Percentiles rank a stretch among this genome's conserved stretches.
Evolutionary conservation across 2,113 vertebrate species (phyloP).

Genomic region (Illadopsis cleaveri): DNA sequence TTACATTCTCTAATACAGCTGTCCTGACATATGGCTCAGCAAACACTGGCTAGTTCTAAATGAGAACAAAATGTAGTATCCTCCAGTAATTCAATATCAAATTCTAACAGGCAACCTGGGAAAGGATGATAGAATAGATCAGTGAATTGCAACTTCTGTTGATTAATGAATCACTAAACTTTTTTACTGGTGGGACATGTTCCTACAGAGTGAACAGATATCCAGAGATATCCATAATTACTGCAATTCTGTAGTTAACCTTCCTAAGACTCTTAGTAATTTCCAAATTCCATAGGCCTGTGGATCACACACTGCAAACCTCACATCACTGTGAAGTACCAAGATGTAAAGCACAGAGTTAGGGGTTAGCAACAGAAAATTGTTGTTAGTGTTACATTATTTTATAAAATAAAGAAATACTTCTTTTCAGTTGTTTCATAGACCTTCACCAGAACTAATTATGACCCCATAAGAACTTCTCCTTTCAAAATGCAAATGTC

Average conservation of each 20-base stretch:
- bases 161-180: neutral
- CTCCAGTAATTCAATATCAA: neutral
- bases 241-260: neutral
- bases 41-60: neutral
- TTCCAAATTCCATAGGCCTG: neutral
- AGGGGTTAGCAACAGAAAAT: neutral
- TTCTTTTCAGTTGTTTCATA: neutral
- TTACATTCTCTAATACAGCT: neutral
- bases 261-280: neutral
- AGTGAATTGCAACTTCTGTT: neutral
- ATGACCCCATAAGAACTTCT: neutral
- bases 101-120: neutral
- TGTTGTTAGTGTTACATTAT: neutral
- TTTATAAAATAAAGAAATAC: neutral
- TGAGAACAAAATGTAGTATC: neutral
- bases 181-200: neutral
- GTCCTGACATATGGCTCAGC: neutral
- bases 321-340: neutral
- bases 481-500: neutral
- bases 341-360: neutral
- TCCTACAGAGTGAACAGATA: neutral
- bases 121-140: neutral
- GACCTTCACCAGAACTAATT: neutral
- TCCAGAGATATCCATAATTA: neutral
- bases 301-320: neutral